Conservation (phyloP, 1,140 invertebrate genomes). For the Uloborus diversus region DNA sequence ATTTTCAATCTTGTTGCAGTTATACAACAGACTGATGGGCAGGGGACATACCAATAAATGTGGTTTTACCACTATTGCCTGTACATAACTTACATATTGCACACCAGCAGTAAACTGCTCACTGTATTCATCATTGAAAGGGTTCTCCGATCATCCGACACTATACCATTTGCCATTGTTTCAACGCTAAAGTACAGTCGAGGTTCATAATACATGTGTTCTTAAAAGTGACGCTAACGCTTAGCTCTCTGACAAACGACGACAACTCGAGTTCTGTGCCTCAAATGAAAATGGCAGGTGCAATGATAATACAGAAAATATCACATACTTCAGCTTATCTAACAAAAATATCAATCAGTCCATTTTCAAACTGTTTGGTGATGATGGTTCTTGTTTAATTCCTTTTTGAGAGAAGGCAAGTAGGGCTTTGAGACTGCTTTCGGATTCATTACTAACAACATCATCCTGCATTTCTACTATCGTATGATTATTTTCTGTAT, state of each 20-base stretch:
- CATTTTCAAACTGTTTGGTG: slow-evolving; percentile 56
- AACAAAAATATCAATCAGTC: slow-evolving; percentile 56
- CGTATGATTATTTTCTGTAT: slow-evolving; percentile 2
- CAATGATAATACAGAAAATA: slow-evolving; percentile 57
- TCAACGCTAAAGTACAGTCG: slow-evolving; percentile 38
- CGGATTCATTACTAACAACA: slow-evolving; percentile 51
- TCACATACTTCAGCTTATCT: slow-evolving; percentile 56
- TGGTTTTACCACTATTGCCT: slow-evolving; percentile 51
- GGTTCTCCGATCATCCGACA: background rate
- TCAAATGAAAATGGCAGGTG: slow-evolving; percentile 51
- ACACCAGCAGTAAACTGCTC: slow-evolving; percentile 47
- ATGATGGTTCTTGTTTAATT: slow-evolving; percentile 52
- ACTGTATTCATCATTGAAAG: slow-evolving; percentile 40
- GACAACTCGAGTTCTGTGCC: slow-evolving; percentile 20
- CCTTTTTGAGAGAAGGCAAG: slow-evolving; percentile 58
- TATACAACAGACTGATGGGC: slow-evolving; percentile 30
- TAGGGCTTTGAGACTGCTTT: slow-evolving; percentile 57
- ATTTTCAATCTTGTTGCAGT: slow-evolving; percentile 30
- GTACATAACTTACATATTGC: slow-evolving; percentile 55
- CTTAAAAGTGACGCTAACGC: slow-evolving; percentile 37
- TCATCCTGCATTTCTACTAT: slow-evolving; percentile 46
- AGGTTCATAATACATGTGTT: slow-evolving; percentile 1
- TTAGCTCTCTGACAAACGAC: slow-evolving; percentile 47
- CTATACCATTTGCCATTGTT: slow-evolving; percentile 36
- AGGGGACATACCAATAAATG: slow-evolving; percentile 24